Evolutionary conservation across 2,113 vertebrate genomes (phyloP), one percentile per base, ranked within the genome.

Genomic region (Australoheros scitulus): DNA sequence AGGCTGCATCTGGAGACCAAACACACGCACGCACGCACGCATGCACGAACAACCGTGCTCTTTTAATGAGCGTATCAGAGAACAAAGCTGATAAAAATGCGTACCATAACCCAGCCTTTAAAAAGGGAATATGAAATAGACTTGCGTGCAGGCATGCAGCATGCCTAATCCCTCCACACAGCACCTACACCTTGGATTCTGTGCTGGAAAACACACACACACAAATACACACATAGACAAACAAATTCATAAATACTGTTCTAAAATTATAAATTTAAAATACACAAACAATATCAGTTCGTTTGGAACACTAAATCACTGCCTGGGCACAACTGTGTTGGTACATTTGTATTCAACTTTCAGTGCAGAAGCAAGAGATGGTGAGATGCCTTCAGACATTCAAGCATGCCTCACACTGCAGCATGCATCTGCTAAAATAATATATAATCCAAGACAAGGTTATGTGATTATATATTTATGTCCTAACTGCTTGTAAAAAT

Each of bases 71-170:
- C 79, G 84, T 89, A 91, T 93, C 83, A 79, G 76, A 91, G 93
- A 89, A 93, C 87, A 93, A 92, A 93, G 91, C 87, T 92, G 92
- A 91, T 95, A 93, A 92, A 93, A 94, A 96, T 95, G 94, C 87
- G 11, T 58, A 60, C 85, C 86, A 60, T 88, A 90, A 76, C 88
- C 63, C 86, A 83, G 88, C 61, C 85, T 93, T 92, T 94, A 88
- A 91, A 94, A 94, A 93, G 91, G 92, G 94, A 95, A 94, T 94
- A 91, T 89, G 89, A 88, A 94, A 94, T 91, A 79, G 77, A 76
- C 64, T 88, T 84, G 81, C 74, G 85, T 79, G 84, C 68, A 86
- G 85, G 79, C 87, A 90, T 82, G 88, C 85, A 84, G 91, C 80
- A 92, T 93, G 76, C 72, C 72, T 89, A 92, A 94, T 92, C 78